Base-by-base conservation (phyloP, 2,113 vertebrate species). In the Pipa parva region DNA sequence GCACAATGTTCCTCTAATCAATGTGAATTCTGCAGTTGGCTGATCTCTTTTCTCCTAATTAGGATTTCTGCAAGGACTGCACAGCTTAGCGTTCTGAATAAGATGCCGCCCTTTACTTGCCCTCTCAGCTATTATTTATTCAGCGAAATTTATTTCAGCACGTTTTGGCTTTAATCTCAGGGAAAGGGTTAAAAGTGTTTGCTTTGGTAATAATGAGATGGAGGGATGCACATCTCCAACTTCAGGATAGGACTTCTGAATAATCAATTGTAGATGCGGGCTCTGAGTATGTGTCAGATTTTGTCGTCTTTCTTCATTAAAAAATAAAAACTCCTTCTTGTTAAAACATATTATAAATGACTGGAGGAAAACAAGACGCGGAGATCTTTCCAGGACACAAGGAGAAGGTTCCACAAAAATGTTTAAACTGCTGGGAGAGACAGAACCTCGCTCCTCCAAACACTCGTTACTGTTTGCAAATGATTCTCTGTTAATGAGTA, bases 301-400 rank as follows among this genome's bases (percentile, higher is more conserved):
- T 73, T 81, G 81, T 73, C 78, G n/a, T 80, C 80, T 79, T 83
- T 80, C 81, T 84, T 86, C 85, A 88, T 86, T 86, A 59, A 60
- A 39, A 29, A 52, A 22, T 48, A 9, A n/a, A n/a, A n/a, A 45
- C 26, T 45, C 48, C 54, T 17, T 22, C 65, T 52, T 26, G 46
- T 68, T 68, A 59, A 46, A 52, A 57, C 56, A 66, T 48, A 58
- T 58, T 37, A 58, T 58, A 58, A 33, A 49, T 59, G 29, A 67
- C 36, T 29, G 11, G 57, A 18, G 39, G 46, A 58, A 58, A 25
- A 58, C 39, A 58, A 36, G 8, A 42, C 45, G 24, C 52, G 18
- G 39, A 45, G 36, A 24, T 22, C 24, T 57, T 67, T 58, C 54
- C 29, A 26, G 39, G 63, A 49, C 28, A 58, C 49, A 12, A 46